These are phyloP conservation scores for Paralvinella palmiformis DNA, from an alignment of 1,140 invertebrate genomes.

Conservation along the genomic window DNA sequence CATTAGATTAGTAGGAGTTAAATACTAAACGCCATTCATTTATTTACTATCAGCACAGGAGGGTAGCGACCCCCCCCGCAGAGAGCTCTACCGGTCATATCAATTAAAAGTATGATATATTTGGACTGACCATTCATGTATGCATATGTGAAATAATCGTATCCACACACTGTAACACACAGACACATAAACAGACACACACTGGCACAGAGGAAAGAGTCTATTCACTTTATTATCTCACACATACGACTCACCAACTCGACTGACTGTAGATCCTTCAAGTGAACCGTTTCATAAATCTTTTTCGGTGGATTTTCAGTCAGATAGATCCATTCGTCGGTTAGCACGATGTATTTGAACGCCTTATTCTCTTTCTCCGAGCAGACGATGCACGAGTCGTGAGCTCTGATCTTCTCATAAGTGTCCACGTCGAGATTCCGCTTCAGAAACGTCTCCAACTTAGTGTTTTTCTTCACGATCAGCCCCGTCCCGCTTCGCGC, in stretches of 20 bases:
- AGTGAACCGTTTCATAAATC: constrained; percentile 25
- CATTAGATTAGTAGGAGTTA: too few species aligned
- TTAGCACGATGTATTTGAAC: constrained; percentile 43
- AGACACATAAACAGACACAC: too few species aligned
- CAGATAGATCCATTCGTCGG: constrained; percentile 45
- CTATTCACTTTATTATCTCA: neutral
- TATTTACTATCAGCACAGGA: too few species aligned
- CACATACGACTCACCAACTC: constrained; percentile 37
- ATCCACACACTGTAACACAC: neutral
- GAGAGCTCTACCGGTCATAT: too few species aligned
- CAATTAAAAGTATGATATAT: too few species aligned
- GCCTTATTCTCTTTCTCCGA: constrained; percentile 45
- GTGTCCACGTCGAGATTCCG: constrained; percentile 35
- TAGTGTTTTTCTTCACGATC: constrained; percentile 38
- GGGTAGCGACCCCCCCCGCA: too few species aligned
- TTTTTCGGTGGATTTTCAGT: constrained; percentile 46
- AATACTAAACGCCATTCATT: too few species aligned
- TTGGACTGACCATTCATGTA: too few species aligned
- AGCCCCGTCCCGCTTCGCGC: constrained; percentile 19
- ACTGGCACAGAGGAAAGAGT: neutral
- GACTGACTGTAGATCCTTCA: constrained; percentile 42
- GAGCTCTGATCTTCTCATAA: constrained; percentile 44
- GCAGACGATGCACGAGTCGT: constrained; percentile 46
- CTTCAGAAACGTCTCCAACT: constrained; percentile 46
- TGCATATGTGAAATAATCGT: too few species aligned